Conservation (phyloP, 30 jellyfish, hydroid and myxozoan genomes). For the Turritopsis dohrnii region DNA sequence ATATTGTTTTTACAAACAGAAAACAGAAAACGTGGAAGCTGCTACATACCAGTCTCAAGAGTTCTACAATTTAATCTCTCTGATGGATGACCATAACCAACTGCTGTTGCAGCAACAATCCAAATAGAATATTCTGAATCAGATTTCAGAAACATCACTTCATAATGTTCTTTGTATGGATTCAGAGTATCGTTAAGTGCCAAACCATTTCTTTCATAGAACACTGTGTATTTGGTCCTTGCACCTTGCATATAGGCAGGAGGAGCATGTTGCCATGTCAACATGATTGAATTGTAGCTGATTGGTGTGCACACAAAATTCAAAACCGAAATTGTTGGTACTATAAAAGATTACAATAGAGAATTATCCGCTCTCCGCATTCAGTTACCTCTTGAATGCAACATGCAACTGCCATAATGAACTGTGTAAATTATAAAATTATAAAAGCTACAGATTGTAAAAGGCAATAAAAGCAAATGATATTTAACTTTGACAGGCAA, state of each 20-base stretch:
- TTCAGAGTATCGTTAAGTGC: background rate
- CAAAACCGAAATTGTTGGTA: conserved; percentile 2
- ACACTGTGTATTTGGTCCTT: background rate
- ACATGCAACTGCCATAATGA: no score
- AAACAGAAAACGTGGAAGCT: no score
- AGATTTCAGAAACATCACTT: background rate
- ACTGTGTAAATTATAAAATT: no score
- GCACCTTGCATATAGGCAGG: conserved; percentile 15
- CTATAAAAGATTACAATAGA: background rate
- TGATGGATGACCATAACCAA: background rate
- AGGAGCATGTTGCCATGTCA: conserved; percentile 12
- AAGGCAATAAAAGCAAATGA: no score
- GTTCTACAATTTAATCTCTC: background rate
- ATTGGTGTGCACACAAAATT: background rate
- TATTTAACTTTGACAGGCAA: no score
- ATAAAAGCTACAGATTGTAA: no score
- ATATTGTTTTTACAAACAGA: no score
- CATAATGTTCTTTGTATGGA: background rate
- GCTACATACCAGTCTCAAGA: conserved; percentile 3
- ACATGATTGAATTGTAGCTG: conserved; percentile 4
- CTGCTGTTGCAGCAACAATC: conserved; percentile 7
- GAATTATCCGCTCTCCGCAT: no score
- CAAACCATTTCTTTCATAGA: background rate
- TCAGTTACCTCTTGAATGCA: no score
- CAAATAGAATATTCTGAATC: background rate